Base-by-base conservation (phyloP, 2,888 invertebrate species). In the Cryptus armator region DNA sequence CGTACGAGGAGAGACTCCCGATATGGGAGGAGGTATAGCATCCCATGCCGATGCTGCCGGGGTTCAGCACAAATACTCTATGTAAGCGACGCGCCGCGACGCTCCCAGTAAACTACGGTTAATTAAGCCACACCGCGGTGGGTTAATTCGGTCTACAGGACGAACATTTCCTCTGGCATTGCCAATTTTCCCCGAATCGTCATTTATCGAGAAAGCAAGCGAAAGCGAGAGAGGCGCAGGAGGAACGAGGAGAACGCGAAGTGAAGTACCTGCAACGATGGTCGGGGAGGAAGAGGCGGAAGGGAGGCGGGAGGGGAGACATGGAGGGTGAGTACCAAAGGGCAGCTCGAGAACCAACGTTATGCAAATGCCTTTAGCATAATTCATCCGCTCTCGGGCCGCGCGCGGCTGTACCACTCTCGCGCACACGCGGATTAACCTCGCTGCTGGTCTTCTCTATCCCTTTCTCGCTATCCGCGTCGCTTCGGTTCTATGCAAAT, bases 281-380 rank as follows among this genome's bases (percentile, higher is more conserved):
- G 37, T 6, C 37, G 37, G 37, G 37, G 37, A 7, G 37, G 37
- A 37, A 46, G 53, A 68, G n/a, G 72, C 29, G 67, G n/a, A 24
- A 59, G 32, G 29, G 51, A 70, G 44, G 64, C 48, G 43, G 12
- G 53, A 32, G 19, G 56, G 46, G 59, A 37, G 64, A 29, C 16
- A 64, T 19, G 32, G 67, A 70, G 70, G 14, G 53, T 44, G 76
- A 19, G 71, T 71, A 71, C 37, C 59, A 62, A 81, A 81, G 84
- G 81, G 77, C 77, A 77, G 68, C 77, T 74, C 81, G 81, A 81
- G 84, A 79, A 88, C 87, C 86, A 89, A 88, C 90, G 90, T 90
- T 91, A 92, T 92, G 91, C 92, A 91, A 92, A 92, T 91, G 87
- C 86, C 87, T 86, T 86, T 87, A 88, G 89, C 90, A 90, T 92